Evolutionary conservation across 2,797 vertebrate species (phyloP).

Genomic region (Smutsia gigantea): DNA sequence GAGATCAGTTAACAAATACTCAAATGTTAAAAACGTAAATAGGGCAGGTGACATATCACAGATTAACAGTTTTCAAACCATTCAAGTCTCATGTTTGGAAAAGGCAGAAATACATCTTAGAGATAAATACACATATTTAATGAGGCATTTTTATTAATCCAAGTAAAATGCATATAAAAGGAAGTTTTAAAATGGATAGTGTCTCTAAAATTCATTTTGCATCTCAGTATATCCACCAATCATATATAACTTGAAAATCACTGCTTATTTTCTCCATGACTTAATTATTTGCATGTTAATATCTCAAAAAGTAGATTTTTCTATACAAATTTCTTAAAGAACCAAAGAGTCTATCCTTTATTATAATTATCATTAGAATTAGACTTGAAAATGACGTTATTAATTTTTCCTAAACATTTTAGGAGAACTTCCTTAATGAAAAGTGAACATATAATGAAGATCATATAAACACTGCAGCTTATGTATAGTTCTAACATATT

Average conservation of each 20-base stretch:
- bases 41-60: background rate
- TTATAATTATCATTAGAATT: constrained; percentile 4
- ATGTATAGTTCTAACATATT: background rate
- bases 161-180: background rate
- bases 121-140: background rate
- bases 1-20: constrained; percentile 36
- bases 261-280: background rate
- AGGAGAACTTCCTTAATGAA: constrained; percentile 15
- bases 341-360: constrained; percentile 4
- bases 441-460: background rate
- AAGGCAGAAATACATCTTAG: constrained; percentile 14
- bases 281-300: background rate
- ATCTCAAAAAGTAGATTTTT: constrained; percentile 26
- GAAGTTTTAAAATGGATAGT: background rate
- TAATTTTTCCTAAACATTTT: constrained; percentile 53
- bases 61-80: background rate
- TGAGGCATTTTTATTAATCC: background rate
- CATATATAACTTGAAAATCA: background rate
- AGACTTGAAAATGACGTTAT: constrained; percentile 44
- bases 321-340: background rate
- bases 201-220: constrained; percentile 22
- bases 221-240: background rate
- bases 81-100: background rate
- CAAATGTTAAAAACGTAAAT: constrained; percentile 47
- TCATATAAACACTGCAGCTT: background rate